Base-by-base conservation (phyloP, 2,113 vertebrate genomes). In the Odontesthes bonariensis region DNA sequence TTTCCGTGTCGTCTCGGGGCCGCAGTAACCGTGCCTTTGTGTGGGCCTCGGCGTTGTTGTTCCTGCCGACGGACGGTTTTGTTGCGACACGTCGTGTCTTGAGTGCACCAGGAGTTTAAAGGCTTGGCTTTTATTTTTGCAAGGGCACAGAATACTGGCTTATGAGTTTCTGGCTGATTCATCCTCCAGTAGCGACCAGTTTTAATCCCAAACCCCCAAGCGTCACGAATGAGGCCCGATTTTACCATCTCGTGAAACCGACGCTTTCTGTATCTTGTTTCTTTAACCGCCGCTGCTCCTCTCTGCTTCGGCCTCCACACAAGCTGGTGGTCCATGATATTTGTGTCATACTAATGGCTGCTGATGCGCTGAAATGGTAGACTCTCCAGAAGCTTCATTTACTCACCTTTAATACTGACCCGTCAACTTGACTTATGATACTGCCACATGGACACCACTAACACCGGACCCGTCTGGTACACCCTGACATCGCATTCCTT, bases 301-400 rank as follows among this genome's bases (percentile, higher is more conserved):
- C 56, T 19, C 57, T 17, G 38, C 13, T 69, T 42, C 52, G 32
- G 17, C 4, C 69, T 54, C 79, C 66, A 55, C 55, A 23, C 60
- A 67, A 51, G 66, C 53, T 20, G 73, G 73, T 67, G 82, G 80
- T 78, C 84, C 84, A 88, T 86, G 86, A 88, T 88, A 92, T 93
- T 85, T 92, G 88, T 80, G 91, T 92, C 90, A 87, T 92, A 87
- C 86, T 91, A 91, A 91, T 81, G 88, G 90, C 85, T 92, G 92
- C 90, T 93, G 89, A 93, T 92, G 89, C 89, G 86, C 91, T 92
- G 91, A 92, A 90, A 91, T 91, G 86, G 87, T 86, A 91, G 88
- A 86, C 89, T 79, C 85, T 87, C 69, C 75, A 79, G 69, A 72
- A 88, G 87, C 88, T 90, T 92, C 89, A 92, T 91, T 92, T 89